phyloP scores from a whole-genome alignment of 2,113 vertebrate species.

The Oryctolagus cuniculus region DNA sequence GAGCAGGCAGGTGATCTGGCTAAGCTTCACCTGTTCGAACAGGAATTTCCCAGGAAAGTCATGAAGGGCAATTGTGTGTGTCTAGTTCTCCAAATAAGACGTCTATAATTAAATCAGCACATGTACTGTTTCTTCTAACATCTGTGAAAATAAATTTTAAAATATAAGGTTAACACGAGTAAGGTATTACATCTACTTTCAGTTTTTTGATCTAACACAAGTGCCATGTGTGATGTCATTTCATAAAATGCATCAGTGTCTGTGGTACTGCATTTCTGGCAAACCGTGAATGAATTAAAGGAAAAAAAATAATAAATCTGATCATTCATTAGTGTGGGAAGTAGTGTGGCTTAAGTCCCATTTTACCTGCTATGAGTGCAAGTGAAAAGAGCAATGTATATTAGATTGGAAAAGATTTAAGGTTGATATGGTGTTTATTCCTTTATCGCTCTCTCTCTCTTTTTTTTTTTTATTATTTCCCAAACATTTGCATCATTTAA shows the following conservation, averaged over 20 bases:
- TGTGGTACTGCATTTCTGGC: neutral
- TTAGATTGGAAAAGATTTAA: neutral
- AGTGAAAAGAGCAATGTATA: neutral
- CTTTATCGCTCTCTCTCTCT: neutral
- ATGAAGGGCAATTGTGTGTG: neutral
- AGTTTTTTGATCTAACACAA: constrained; percentile 6
- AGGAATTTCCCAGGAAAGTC: constrained; percentile 27
- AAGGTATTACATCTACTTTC: constrained; percentile 20
- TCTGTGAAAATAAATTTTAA: constrained; percentile 36
- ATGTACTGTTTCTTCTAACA: constrained; percentile 35
- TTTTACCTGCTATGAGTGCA: neutral
- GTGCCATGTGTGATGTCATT: neutral
- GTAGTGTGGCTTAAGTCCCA: neutral
- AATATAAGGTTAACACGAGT: constrained; percentile 1
- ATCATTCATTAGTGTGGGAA: neutral
- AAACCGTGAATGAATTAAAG: neutral
- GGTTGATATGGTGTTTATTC: neutral
- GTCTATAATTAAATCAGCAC: neutral
- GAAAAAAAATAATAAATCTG: neutral
- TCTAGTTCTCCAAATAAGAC: neutral
- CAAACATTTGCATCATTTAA: neutral
- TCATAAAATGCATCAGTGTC: neutral
- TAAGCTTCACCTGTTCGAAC: neutral
- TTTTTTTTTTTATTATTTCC: neutral
- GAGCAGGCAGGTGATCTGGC: neutral